phyloP scores from a whole-genome alignment of 2,888 invertebrate species.

The Petrophora chlorosata region DNA sequence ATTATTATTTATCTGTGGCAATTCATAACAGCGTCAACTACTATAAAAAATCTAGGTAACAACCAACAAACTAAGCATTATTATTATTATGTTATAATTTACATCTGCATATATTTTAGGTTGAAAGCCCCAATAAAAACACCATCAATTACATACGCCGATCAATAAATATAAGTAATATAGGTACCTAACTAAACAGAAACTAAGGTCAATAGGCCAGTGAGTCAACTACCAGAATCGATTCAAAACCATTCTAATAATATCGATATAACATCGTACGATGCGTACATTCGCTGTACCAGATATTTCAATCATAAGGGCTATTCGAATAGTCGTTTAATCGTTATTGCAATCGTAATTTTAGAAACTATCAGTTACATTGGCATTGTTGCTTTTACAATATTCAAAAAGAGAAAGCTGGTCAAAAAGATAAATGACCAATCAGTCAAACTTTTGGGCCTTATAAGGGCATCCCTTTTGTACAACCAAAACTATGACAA shows the following conservation, averaged over 20 bases:
- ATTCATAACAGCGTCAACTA: too few species aligned
- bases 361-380: constrained; percentile 23
- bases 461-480: constrained; percentile 31
- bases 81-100: too few species aligned
- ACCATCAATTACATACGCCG: constrained; percentile 36
- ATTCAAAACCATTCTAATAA: constrained; percentile 39
- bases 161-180: constrained; percentile 42
- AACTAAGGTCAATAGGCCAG: constrained; percentile 50
- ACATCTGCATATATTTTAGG: constrained; percentile 2
- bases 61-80: background rate
- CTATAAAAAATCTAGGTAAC: background rate
- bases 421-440: constrained; percentile 36
- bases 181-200: constrained; percentile 41
- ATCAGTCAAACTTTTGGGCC: constrained; percentile 31
- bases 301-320: constrained; percentile 36
- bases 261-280: constrained; percentile 14
- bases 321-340: constrained; percentile 26
- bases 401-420: constrained; percentile 32
- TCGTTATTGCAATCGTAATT: constrained; percentile 23
- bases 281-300: constrained; percentile 29
- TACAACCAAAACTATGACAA: constrained; percentile 25
- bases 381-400: constrained; percentile 21
- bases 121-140: constrained; percentile 16
- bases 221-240: constrained; percentile 48
- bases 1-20: too few species aligned